phyloP scores from a whole-genome alignment of 2,113 vertebrate species.

The Ginglymostoma cirratum region DNA sequence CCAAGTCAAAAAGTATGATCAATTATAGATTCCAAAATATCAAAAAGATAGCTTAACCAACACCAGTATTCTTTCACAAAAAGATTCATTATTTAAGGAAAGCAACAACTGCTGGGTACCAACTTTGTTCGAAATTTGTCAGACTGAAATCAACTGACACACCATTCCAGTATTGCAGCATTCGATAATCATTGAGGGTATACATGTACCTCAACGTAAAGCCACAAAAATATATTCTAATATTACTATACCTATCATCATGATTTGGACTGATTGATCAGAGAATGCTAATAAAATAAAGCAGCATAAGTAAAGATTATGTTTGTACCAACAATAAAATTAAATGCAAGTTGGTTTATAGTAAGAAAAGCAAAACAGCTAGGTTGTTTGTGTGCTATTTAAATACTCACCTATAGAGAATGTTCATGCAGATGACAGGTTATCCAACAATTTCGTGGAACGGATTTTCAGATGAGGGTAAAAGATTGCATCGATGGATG shows the following conservation, averaged over 20 bases:
- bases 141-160: neutral
- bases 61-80: neutral
- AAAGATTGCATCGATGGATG: neutral
- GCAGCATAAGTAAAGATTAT: neutral
- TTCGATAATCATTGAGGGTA: neutral
- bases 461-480: neutral
- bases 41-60: neutral
- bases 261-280: neutral
- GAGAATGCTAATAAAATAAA: neutral
- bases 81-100: neutral
- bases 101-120: neutral
- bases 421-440: neutral
- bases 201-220: neutral
- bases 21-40: neutral
- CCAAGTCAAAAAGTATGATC: neutral
- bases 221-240: neutral
- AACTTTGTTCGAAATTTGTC: constrained; percentile 1
- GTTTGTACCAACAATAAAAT: neutral
- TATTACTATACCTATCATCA: neutral
- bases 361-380: neutral
- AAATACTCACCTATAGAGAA: neutral
- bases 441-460: neutral
- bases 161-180: neutral
- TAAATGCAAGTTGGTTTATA: neutral
- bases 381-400: neutral